Evolutionary conservation across 2,113 vertebrate genomes (phyloP).

Genomic region (Trochalopteron elliotii): DNA sequence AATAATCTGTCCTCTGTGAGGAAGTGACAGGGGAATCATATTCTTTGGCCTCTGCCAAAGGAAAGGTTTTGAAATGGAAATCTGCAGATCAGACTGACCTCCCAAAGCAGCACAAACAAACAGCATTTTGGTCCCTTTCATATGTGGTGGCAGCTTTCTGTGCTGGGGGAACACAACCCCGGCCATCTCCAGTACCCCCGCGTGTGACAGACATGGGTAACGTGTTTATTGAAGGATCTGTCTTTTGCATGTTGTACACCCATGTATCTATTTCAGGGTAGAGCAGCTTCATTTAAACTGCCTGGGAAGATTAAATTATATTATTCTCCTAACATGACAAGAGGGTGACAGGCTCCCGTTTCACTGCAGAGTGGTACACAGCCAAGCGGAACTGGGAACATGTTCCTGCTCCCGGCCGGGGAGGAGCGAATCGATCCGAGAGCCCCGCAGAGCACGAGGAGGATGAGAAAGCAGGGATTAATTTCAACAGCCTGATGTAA

Average conservation of each 20-base stretch:
- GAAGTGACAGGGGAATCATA: fast-evolving
- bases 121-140: not conserved
- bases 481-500: constrained; percentile 42
- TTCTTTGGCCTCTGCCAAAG: not conserved
- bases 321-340: constrained; percentile 35
- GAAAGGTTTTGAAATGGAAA: not conserved
- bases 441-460: not conserved
- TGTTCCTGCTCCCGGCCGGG: constrained; percentile 5
- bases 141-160: not conserved
- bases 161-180: not conserved
- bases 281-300: constrained; percentile 53
- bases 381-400: constrained; percentile 14
- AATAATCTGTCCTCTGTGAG: not conserved
- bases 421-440: not conserved
- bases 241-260: constrained; percentile 1
- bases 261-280: constrained; percentile 56
- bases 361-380: not conserved
- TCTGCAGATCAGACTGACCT: not conserved
- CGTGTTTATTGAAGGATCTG: not conserved
- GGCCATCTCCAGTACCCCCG: not conserved
- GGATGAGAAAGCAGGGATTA: constrained; percentile 14
- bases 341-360: not conserved
- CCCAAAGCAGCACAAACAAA: not conserved
- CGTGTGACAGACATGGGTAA: not conserved
- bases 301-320: constrained; percentile 63